These are phyloP conservation scores for Hybognathus amarus DNA, from an alignment of 2,797 vertebrate genomes.

Conservation along the genomic window DNA sequence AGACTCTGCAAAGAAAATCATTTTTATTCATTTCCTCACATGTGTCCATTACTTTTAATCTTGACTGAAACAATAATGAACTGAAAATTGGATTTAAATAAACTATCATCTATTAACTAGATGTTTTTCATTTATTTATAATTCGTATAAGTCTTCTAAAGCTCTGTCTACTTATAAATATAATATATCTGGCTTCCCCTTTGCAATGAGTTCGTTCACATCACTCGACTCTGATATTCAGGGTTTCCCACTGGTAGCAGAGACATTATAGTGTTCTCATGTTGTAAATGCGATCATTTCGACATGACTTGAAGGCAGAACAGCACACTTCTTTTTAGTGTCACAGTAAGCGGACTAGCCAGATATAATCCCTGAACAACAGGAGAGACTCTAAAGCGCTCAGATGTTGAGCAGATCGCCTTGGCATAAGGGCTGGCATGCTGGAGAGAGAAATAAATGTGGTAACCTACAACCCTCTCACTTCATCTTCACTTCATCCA, in stretches of 20 bases:
- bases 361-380: conserved; percentile 9
- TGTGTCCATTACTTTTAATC: background rate
- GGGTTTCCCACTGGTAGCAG: background rate
- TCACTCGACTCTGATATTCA: background rate
- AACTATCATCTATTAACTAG: background rate
- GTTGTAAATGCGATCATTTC: conserved; percentile 16
- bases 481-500: background rate
- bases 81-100: background rate
- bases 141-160: background rate
- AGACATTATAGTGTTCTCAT: background rate
- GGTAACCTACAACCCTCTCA: background rate
- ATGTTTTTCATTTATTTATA: background rate
- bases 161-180: background rate
- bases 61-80: background rate
- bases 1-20: background rate
- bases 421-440: background rate
- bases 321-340: background rate
- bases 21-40: background rate
- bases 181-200: background rate
- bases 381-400: conserved; percentile 8
- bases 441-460: background rate
- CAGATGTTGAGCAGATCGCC: conserved; percentile 8
- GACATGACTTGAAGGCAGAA: background rate
- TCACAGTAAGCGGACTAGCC: conserved; percentile 20
- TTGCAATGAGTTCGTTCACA: background rate